Percentiles rank a stretch among this genome's conserved stretches.
These are phyloP conservation scores for Itoplectis maculator DNA, from an alignment of 2,888 invertebrate species.

Conservation along the genomic window DNA sequence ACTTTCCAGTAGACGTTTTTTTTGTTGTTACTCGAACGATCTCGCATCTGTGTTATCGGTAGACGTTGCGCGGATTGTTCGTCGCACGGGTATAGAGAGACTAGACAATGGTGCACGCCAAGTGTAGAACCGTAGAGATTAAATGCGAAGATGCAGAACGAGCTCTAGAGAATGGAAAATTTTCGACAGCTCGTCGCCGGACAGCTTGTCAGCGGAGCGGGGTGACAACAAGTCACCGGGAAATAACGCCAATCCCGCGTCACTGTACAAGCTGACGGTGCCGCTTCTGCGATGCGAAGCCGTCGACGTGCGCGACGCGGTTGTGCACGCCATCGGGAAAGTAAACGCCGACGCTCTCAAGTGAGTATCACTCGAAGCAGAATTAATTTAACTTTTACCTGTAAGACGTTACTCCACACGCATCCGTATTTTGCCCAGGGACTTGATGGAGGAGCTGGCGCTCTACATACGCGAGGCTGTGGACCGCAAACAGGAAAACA, in stretches of 20 bases:
- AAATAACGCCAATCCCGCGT: conserved; percentile 91
- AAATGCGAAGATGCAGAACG: not conserved
- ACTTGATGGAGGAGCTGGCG: conserved; percentile 97
- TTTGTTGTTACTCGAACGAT: conserved; percentile 25
- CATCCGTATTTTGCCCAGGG: conserved; percentile 86
- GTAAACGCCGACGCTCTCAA: conserved; percentile 97
- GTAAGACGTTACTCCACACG: not conserved
- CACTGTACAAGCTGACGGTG: conserved; percentile 96
- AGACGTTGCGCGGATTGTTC: conserved; percentile 56
- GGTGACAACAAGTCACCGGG: conserved; percentile 91
- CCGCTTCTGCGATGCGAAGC: conserved; percentile 97
- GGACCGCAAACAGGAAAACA: conserved; percentile 98
- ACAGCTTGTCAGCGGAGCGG: conserved; percentile 94
- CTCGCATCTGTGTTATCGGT: conserved; percentile 42
- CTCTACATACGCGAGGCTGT: conserved; percentile 97
- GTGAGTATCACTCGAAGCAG: conserved; percentile 86
- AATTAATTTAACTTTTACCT: not conserved
- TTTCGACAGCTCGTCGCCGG: conserved; percentile 92
- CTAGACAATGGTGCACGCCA: not conserved
- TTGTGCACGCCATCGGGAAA: conserved; percentile 96
- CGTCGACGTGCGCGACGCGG: conserved; percentile 96
- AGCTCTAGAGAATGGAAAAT: conserved; percentile 36
- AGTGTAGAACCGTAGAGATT: conserved; percentile 17
- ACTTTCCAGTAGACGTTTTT: conserved; percentile 31
- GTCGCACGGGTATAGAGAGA: conserved; percentile 55